Conservation (phyloP, 2,113 vertebrate genomes). For the Talpa occidentalis region DNA sequence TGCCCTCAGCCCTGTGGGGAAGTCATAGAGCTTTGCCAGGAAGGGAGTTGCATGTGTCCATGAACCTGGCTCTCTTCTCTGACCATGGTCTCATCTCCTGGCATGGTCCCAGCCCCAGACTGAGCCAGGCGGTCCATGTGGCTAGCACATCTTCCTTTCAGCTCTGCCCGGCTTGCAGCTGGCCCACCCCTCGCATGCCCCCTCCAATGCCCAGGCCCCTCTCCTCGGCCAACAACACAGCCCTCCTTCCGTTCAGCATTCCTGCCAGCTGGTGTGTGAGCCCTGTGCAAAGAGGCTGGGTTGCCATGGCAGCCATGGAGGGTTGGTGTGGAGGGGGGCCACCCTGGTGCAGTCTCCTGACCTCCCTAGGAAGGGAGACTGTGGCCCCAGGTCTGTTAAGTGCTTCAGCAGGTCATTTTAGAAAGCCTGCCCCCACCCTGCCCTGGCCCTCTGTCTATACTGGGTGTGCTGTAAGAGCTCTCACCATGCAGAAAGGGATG, state of each 20-base stretch:
- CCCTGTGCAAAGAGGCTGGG: constrained; percentile 60
- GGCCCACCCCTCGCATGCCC: constrained; percentile 56
- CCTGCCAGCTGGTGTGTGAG: constrained; percentile 79
- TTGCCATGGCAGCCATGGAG: constrained; percentile 73
- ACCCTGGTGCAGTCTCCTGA: constrained; percentile 53
- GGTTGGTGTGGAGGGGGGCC: constrained; percentile 17
- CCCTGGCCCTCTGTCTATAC: constrained; percentile 61
- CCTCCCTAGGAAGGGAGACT: constrained; percentile 55
- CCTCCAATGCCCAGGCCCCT: constrained; percentile 57
- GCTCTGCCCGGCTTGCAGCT: constrained; percentile 71
- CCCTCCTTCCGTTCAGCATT: constrained; percentile 73
- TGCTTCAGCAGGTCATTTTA: constrained; percentile 65
- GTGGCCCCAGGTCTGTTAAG: constrained; percentile 53
- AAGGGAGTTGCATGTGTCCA: constrained; percentile 54
- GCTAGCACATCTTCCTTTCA: constrained; percentile 70
- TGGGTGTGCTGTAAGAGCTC: constrained; percentile 69
- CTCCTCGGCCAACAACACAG: constrained; percentile 56
- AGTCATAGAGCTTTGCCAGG: neutral
- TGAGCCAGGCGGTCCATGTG: constrained; percentile 65
- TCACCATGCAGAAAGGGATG: constrained; percentile 71
- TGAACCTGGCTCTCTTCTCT: constrained; percentile 45
- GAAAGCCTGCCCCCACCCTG: constrained; percentile 23
- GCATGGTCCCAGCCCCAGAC: constrained; percentile 28
- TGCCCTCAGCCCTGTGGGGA: constrained; percentile 60
- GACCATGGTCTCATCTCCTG: constrained; percentile 67